A percentile compares a stretch with the other conserved stretches of the same genome.
Evolutionary conservation across 1,140 invertebrate species (phyloP).

Genomic region (Drosophila ercepeae): DNA sequence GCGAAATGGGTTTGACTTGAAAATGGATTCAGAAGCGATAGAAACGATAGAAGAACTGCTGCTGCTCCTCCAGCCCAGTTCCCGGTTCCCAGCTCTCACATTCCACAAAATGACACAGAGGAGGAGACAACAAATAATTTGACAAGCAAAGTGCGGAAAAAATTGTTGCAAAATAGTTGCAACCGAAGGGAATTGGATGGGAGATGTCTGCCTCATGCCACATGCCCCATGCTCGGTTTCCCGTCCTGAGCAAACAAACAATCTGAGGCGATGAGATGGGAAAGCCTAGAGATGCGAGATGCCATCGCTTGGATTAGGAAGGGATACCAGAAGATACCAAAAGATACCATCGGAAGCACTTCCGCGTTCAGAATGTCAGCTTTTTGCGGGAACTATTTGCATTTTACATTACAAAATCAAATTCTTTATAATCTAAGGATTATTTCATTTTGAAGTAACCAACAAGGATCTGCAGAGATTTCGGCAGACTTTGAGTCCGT

Average conservation of each 20-base stretch:
- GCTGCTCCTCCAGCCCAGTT: neutral
- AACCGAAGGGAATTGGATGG: neutral
- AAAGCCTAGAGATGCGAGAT: constrained; percentile 12
- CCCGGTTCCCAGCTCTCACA: constrained; percentile 11
- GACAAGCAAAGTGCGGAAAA: constrained; percentile 45
- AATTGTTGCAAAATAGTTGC: constrained; percentile 52
- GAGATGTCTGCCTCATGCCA: constrained; percentile 28
- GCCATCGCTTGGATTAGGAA: neutral
- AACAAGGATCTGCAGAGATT: too few relatives aligned
- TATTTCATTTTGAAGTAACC: too few relatives aligned
- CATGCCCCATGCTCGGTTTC: too few relatives aligned
- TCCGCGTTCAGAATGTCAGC: constrained; percentile 14
- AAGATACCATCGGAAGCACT: neutral
- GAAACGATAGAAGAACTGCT: neutral
- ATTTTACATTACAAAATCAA: too few relatives aligned
- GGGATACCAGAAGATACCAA: neutral
- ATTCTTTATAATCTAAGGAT: too few relatives aligned
- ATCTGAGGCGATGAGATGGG: constrained; percentile 17
- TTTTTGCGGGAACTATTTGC: too few relatives aligned
- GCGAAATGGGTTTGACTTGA: constrained; percentile 27
- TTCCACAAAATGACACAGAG: constrained; percentile 23
- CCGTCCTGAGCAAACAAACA: constrained; percentile 54
- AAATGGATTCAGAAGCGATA: constrained; percentile 22
- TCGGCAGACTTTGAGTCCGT: too few relatives aligned
- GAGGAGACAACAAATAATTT: constrained; percentile 48